Percentiles rank a stretch among this genome's conserved stretches.
Conservation (phyloP, 2,113 vertebrate species). For the Danionella cerebrum region DNA sequence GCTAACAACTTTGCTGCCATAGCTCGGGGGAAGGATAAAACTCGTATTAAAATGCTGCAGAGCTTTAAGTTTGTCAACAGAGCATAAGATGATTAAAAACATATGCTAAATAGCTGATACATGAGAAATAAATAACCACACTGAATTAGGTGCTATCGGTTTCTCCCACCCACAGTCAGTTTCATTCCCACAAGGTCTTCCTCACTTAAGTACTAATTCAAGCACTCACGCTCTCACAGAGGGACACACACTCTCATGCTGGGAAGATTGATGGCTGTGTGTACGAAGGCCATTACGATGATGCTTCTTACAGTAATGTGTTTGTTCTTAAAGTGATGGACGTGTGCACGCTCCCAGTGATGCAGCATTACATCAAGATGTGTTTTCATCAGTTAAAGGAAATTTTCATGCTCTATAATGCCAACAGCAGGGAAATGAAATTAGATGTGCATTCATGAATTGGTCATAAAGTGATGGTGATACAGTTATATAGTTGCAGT, state of each 20-base stretch:
- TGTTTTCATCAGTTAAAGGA: neutral
- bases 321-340: slow-evolving; percentile 18
- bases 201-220: slow-evolving; percentile 18
- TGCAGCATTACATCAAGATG: neutral
- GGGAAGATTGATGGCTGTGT: slow-evolving; percentile 18
- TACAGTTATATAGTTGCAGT: slow-evolving; percentile 10
- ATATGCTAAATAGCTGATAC: neutral
- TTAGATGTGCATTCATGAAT: slow-evolving; percentile 7
- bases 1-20: too few relatives aligned
- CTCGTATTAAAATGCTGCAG: neutral
- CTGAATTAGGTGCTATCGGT: neutral
- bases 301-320: slow-evolving; percentile 11
- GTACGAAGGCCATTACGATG: slow-evolving; percentile 23
- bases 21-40: too few relatives aligned
- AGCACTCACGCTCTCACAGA: neutral
- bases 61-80: neutral
- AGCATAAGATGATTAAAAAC: neutral
- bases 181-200: slow-evolving; percentile 13
- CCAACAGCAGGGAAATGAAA: neutral
- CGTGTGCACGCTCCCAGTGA: neutral
- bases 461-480: neutral
- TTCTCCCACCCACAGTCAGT: slow-evolving; percentile 2
- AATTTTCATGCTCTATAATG: neutral
- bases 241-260: slow-evolving; percentile 3
- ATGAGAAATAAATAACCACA: neutral